Evolutionary conservation across 2,113 vertebrate genomes (phyloP).

Genomic region (Pseudorasbora parva): DNA sequence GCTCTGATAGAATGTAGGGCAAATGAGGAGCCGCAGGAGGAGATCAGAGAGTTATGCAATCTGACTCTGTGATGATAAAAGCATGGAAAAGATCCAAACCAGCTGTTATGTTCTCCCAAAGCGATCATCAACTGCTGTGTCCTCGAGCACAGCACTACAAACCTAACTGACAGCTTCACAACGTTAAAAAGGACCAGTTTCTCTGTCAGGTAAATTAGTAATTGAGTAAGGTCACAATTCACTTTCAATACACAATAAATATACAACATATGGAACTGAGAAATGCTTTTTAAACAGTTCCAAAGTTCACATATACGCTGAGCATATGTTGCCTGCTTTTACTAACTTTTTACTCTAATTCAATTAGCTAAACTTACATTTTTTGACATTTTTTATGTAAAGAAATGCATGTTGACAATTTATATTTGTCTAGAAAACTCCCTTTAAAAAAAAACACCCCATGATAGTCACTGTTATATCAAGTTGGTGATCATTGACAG

Average conservation of each 20-base stretch:
- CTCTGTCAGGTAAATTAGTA: not conserved
- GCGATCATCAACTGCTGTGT: not conserved
- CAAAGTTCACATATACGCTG: not conserved
- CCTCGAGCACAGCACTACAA: not conserved
- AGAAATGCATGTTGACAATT: not conserved
- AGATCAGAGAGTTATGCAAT: slow-evolving; percentile 56
- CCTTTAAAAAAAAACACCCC: not conserved
- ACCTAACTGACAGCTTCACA: not conserved
- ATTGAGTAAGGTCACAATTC: not conserved
- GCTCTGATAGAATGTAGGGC: slow-evolving; percentile 46
- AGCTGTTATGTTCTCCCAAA: slow-evolving; percentile 41
- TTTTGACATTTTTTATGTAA: not conserved
- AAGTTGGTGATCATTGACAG: not conserved
- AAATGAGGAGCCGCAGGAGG: slow-evolving; percentile 35
- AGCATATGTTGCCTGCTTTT: not conserved
- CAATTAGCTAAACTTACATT: not conserved
- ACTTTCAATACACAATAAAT: not conserved
- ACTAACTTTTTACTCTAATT: not conserved
- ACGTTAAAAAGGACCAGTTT: not conserved
- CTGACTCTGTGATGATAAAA: slow-evolving; percentile 46
- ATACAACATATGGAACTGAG: not conserved
- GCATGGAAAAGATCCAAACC: slow-evolving; percentile 46
- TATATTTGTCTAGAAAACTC: not conserved
- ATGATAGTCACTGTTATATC: not conserved
- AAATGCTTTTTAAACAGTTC: not conserved